Base-by-base conservation (phyloP, 2,797 vertebrate genomes). In the Phylloscopus collybita region DNA sequence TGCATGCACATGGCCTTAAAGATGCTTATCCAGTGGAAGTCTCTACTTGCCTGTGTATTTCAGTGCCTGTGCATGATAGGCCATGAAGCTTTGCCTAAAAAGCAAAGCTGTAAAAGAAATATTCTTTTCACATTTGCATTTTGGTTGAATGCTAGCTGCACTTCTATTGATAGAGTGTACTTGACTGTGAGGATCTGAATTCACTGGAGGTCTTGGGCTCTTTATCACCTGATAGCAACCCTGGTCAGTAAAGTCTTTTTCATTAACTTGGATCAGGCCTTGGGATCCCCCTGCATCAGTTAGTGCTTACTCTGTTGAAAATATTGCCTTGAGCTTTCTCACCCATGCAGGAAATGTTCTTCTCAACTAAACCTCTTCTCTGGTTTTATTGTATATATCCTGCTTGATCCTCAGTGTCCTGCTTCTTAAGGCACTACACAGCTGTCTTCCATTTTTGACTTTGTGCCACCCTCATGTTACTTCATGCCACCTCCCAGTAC, bases 261-360 rank as follows among this genome's bases (percentile, higher is more conserved):
- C 42, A 19, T 78, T 86, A 71, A 32, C 29, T 86, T 83, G 45
- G 44, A 49, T 86, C 38, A 56, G 49, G 34, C n/a, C 60, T 73
- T 84, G 70, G 42, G 86, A 57, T 88, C 73, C 27, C 45, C 50
- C 22, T 92, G 25, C 21, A 44, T 38, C 87, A 81, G 5, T 67
- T 88, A 70, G 29, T 74, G 40, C 50, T 90, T 90, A 56, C 44
- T 87, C 51, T 42, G 40, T 60, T 81, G 56, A 76, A 86, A 86
- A 64, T 56, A 60, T 5, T 91, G 27, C 81, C 64, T 92, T 86
- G 30, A 72, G 40, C 34, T 84, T 96, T 91, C 32, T 95, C 49
- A 83, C 16, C 38, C 27, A 6, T 81, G 30, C 45, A 27, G 64
- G 47, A 84, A 50, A 86, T 73, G 14, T 69, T 93, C 54, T 88